A percentile compares a stretch with the other conserved stretches of the same genome.
phyloP scores from a whole-genome alignment of 2,888 invertebrate genomes.

The Papilio demoleus region DNA sequence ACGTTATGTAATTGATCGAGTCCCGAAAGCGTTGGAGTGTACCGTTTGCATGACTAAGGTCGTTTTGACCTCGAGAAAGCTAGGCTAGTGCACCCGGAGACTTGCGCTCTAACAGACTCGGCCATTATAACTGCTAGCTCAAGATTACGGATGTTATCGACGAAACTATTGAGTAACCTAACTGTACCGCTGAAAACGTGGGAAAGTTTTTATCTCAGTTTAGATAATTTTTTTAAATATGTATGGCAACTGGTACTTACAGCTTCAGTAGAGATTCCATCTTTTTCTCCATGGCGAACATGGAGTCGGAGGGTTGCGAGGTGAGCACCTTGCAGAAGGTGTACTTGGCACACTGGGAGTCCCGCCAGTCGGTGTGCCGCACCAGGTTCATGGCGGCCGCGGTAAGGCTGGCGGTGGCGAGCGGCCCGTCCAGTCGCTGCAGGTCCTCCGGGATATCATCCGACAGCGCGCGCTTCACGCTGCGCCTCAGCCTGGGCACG shows the following conservation, averaged over 20 bases:
- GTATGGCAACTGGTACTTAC: slow-evolving; percentile 81
- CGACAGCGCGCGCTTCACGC: slow-evolving; percentile 64
- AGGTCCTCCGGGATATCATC: slow-evolving; percentile 74
- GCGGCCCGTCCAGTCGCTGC: slow-evolving; percentile 64
- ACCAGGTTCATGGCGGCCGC: slow-evolving; percentile 77
- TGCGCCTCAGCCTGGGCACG: slow-evolving; percentile 60
- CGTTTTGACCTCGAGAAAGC: not conserved
- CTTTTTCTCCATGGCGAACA: slow-evolving; percentile 91
- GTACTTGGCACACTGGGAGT: slow-evolving; percentile 90
- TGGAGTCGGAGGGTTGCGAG: slow-evolving; percentile 86
- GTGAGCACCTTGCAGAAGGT: slow-evolving; percentile 90
- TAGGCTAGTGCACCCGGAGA: not conserved
- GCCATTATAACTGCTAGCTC: not conserved
- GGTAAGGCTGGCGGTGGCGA: slow-evolving; percentile 63
- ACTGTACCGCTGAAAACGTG: not conserved
- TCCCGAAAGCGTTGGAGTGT: slow-evolving; percentile 34
- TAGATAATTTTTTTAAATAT: not conserved
- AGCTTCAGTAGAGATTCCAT: slow-evolving; percentile 88
- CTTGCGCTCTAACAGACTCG: not conserved
- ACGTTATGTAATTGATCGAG: slow-evolving; percentile 32
- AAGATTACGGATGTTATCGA: too few species aligned
- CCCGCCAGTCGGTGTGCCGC: slow-evolving; percentile 86
- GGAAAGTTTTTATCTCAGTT: not conserved
- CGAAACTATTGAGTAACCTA: too few species aligned
- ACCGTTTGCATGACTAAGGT: not conserved